Percentiles rank a stretch among this genome's conserved stretches.
Conservation (phyloP, 1,140 invertebrate species). For the Lasaia peninsularis region DNA sequence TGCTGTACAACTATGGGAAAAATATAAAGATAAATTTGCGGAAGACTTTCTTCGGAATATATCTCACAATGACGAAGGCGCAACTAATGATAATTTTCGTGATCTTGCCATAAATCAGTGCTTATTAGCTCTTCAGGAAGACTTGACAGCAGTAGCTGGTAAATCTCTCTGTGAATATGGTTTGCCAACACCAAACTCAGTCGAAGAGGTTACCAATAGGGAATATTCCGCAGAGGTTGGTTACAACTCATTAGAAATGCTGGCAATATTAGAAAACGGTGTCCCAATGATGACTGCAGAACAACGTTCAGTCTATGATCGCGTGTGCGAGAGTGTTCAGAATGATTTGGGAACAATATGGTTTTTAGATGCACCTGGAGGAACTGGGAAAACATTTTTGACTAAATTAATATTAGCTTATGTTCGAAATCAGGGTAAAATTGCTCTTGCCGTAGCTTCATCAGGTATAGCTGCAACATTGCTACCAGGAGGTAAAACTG, state of each 20-base stretch:
- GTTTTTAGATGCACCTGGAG: no score
- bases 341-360: no score
- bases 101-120: conserved; percentile 26
- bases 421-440: no score
- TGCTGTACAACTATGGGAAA: conserved; percentile 22
- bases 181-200: conserved; percentile 25
- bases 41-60: conserved; percentile 26
- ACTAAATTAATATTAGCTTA: no score
- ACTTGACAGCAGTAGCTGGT: conserved; percentile 18
- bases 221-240: conserved; percentile 25
- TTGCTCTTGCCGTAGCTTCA: no score
- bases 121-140: conserved; percentile 23
- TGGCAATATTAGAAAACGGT: conserved; percentile 27
- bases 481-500: conserved; percentile 21
- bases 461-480: no score
- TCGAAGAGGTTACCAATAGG: conserved; percentile 20
- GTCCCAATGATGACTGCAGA: conserved; percentile 22
- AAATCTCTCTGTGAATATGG: conserved; percentile 25
- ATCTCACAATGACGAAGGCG: conserved; percentile 23
- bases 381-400: no score
- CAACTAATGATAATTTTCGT: conserved; percentile 29
- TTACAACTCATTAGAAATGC: conserved; percentile 23
- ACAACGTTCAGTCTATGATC: conserved; percentile 23
- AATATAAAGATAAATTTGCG: conserved; percentile 25
- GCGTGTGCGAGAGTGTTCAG: no score